Evolutionary conservation across 2,113 vertebrate genomes (phyloP), one percentile per base, ranked within the genome.

Genomic region (Lepus timidus): DNA sequence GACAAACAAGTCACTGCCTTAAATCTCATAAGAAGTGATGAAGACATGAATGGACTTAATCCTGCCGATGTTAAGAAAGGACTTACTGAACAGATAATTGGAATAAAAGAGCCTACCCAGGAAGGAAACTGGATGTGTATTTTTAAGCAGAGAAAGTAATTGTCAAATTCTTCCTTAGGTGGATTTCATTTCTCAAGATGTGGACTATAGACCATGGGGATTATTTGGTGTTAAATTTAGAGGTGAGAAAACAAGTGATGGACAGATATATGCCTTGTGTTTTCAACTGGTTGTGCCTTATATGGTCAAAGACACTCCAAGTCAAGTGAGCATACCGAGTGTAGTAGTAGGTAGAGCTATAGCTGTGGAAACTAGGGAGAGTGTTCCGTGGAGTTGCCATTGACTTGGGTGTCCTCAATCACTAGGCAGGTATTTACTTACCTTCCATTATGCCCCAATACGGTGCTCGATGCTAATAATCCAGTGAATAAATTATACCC

Each of bases 11-110:
- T 73, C 67, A 61, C 14, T 68, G 36, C 20, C 79, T 3, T 64
- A 90, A 92, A 58, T 65, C 67, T 88, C 22, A 12, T 52, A 78
- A 29, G 64, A 88, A 93, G 68, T 94, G 20, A 70, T 70, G 51
- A 79, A 29, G 31, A 13, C 25, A 4, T 44, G 44, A 20, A 71
- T 49, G 33, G 39, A 64, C 22, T 52, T 78, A 76, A 81, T 75
- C 44, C 1, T 87, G 84, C 49, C 39, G 11, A 0, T 65, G 27
- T 79, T 85, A 85, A 85, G 25, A n/a, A 49, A 36, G 51, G 27
- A 70, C 58, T 76, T 33, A 83, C 10, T 93, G 31, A 91, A 83
- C 58, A 96, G 16, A 55, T 23, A 90, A 9, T 62, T 58, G 36
- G 51, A 91, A 88, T 62, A 92, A 88, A 92, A 44, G 9, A n/a